phyloP scores from a whole-genome alignment of 2,113 vertebrate species.

The Eonycteris spelaea region DNA sequence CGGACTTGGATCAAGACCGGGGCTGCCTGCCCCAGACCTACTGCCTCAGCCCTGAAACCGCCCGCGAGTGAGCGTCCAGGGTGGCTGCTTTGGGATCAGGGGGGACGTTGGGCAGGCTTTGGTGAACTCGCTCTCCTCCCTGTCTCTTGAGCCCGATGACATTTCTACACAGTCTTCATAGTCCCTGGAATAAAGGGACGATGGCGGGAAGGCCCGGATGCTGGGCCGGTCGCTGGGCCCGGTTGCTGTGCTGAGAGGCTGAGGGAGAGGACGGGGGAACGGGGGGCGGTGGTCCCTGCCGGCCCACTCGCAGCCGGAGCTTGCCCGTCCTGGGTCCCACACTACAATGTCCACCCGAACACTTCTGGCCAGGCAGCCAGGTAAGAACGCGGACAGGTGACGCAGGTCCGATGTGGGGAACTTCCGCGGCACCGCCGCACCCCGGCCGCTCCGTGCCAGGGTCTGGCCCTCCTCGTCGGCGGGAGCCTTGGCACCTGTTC shows the following conservation, averaged over 20 bases:
- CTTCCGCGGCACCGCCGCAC: rapidly evolving
- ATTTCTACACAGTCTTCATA: rapidly evolving
- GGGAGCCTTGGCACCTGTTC: no score
- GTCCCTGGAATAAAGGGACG: not conserved
- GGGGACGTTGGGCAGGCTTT: not conserved
- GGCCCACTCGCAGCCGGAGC: not conserved
- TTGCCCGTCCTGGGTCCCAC: rapidly evolving
- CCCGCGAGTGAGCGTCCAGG: not conserved
- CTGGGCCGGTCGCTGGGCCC: no score
- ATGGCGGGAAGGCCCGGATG: rapidly evolving
- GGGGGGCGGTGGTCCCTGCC: rapidly evolving
- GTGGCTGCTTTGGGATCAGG: not conserved
- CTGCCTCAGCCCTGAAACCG: not conserved
- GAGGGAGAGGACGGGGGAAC: not conserved
- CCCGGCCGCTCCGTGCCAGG: no score
- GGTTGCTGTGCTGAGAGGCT: not conserved
- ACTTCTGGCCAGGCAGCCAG: not conserved
- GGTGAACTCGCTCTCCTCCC: not conserved
- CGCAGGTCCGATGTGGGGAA: rapidly evolving
- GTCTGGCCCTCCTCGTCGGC: not conserved
- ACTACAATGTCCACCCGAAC: rapidly evolving
- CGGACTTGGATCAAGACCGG: no score
- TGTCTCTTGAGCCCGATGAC: rapidly evolving
- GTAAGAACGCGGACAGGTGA: rapidly evolving
- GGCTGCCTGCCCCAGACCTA: no score